phyloP scores from a whole-genome alignment of 1,140 invertebrate genomes.

The Trichonephila clavata region DNA sequence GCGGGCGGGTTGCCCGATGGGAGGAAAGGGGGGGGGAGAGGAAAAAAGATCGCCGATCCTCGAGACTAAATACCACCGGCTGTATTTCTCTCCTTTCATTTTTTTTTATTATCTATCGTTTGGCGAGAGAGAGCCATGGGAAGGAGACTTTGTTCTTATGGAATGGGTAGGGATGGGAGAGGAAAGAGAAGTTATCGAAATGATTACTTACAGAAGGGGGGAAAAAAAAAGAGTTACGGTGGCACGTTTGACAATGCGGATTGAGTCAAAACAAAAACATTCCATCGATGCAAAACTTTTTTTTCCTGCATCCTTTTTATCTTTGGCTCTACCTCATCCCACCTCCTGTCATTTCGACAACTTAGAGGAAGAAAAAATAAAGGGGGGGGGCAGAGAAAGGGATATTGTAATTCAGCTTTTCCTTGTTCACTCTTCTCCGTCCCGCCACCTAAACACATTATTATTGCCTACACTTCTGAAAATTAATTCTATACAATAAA shows the following conservation, averaged over 20 bases:
- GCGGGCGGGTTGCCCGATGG: conserved; percentile 2
- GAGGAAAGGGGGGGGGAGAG: background rate
- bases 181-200: conserved; percentile 6
- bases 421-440: background rate
- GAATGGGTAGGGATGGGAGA: background rate
- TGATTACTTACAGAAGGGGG: background rate
- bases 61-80: conserved; percentile 67
- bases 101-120: background rate
- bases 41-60: conserved; percentile 47
- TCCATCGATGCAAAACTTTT: conserved; percentile 35
- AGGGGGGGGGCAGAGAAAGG: background rate
- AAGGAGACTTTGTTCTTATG: conserved; percentile 2
- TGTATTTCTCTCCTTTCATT: conserved; percentile 9
- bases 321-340: background rate
- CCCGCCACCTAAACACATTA: background rate
- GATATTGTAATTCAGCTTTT: background rate
- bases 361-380: no score
- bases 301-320: background rate
- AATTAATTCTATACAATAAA: no score
- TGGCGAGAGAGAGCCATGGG: background rate
- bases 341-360: background rate
- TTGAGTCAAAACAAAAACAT: conserved; percentile 60
- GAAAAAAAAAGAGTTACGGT: background rate
- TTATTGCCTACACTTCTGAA: background rate
- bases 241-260: conserved; percentile 49